Conservation (phyloP, 1,140 invertebrate species). For the Epicauta chinensis region DNA sequence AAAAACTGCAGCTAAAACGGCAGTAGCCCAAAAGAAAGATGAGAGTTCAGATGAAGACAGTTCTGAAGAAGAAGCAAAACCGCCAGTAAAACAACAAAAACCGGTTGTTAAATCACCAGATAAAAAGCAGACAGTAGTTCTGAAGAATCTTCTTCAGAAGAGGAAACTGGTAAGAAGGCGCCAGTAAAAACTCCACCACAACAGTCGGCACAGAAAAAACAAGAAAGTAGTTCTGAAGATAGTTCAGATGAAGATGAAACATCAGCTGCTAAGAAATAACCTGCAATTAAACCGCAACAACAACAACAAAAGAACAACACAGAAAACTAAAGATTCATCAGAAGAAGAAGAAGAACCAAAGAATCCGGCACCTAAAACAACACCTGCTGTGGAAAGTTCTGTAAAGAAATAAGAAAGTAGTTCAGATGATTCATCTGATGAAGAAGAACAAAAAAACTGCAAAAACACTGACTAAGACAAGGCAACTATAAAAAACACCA, state of each 20-base stretch:
- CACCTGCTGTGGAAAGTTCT: constrained; percentile 8
- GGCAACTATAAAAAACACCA: neutral
- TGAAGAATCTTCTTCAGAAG: constrained; percentile 21
- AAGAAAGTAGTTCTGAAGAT: constrained; percentile 32
- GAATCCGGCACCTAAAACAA: constrained; percentile 18
- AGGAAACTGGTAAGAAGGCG: constrained; percentile 26
- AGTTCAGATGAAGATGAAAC: constrained; percentile 14
- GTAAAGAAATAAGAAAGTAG: constrained; percentile 27
- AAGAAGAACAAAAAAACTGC: constrained; percentile 28
- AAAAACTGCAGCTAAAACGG: constrained; percentile 14
- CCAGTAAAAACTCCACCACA: constrained; percentile 3
- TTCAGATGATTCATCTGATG: constrained; percentile 30
- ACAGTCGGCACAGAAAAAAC: constrained; percentile 13
- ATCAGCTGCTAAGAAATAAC: constrained; percentile 32
- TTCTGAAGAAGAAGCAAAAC: constrained; percentile 21
- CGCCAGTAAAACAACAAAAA: constrained; percentile 19
- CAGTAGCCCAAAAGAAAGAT: constrained; percentile 27
- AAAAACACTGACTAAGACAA: constrained; percentile 5
- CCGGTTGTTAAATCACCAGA: constrained; percentile 20
- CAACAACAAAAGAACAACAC: constrained; percentile 8
- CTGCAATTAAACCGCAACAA: neutral
- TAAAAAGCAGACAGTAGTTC: constrained; percentile 32
- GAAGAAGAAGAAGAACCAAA: constrained; percentile 18
- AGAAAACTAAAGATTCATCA: constrained; percentile 32
- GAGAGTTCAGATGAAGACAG: constrained; percentile 40